These are phyloP conservation scores for Laothoe populi DNA, from an alignment of 2,888 invertebrate genomes.

Conservation along the genomic window DNA sequence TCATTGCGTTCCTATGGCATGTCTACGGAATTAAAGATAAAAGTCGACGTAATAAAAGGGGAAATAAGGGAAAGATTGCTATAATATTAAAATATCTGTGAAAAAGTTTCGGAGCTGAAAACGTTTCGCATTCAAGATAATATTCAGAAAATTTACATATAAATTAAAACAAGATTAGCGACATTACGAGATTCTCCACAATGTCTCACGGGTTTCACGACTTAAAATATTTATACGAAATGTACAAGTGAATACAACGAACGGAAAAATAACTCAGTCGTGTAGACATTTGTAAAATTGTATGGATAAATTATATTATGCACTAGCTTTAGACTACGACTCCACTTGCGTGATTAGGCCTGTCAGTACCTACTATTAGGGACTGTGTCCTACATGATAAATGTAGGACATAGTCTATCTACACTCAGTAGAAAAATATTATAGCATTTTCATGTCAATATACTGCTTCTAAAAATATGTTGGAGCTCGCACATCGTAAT, in stretches of 20 bases:
- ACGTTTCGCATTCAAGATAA: constrained; percentile 57
- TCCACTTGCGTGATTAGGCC: no score
- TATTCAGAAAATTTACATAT: constrained; percentile 64
- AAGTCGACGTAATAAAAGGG: constrained; percentile 61
- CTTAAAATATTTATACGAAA: constrained; percentile 42
- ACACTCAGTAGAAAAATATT: no score
- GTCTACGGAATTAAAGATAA: constrained; percentile 68
- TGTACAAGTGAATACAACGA: constrained; percentile 31
- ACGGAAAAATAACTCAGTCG: constrained; percentile 7
- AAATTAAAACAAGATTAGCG: constrained; percentile 64
- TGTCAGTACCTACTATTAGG: no score
- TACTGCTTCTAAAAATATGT: no score
- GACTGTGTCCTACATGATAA: no score
- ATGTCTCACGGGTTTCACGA: constrained; percentile 41
- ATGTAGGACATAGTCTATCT: no score
- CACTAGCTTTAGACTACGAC: no score
- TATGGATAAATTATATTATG: constrained; percentile 4
- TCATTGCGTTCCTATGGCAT: constrained; percentile 64
- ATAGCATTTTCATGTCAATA: no score
- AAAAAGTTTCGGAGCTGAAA: constrained; percentile 55
- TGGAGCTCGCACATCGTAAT: no score
- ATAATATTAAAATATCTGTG: constrained; percentile 61
- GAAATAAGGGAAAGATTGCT: constrained; percentile 60
- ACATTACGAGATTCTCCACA: constrained; percentile 50
- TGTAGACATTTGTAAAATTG: constrained; percentile 10